Evolutionary conservation across 2,797 vertebrate species (phyloP), one percentile per base, ranked within the genome.

Genomic region (Syndactyla subalaris): DNA sequence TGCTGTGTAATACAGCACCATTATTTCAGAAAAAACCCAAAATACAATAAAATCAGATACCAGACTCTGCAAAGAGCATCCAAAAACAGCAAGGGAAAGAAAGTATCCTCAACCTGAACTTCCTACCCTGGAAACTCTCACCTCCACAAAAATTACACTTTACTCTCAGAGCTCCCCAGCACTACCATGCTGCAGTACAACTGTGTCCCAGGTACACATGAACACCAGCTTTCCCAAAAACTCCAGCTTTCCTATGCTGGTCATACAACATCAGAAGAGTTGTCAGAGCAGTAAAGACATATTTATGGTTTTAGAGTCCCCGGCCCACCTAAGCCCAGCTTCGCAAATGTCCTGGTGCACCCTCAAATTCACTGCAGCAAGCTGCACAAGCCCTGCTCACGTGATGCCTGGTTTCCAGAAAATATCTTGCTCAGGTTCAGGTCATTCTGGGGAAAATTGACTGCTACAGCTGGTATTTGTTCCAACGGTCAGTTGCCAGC

Each of bases 401-500:
- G 1, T 2, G 1, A 39, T n/a, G 8, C 7, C 17, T 59, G 32
- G 18, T 65, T 92, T 85, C 49, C 36, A 83, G 45, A 32, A 74
- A 38, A 38, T 6, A 39, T 30, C 34, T 51, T 7, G 2, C 6
- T 74, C 21, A 36, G 41, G 59, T 52, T 82, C 26, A 71, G 34
- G 14, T 59, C 26, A 34, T 76, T 27, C 12, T 32, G 12, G 4
- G 34, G 5, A 68, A 91, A 84, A 88, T 1, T 66, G 18, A 71
- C 34, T 51, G 43, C 21, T 34, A 41, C 26, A 24, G 41, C 10
- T 41, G 39, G 8, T 18, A 59, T 68, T 54, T 71, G 21, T 73
- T 73, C 21, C 54, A 81, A 29, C 0, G 0, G 51, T 32, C 39
- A 58, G 38, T 29, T 16, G 41, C 2, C 18, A 0, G 1, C n/a